Evolutionary conservation across 2,113 vertebrate species (phyloP), one percentile per base, ranked within the genome.

Genomic region (Trinectes maculatus): DNA sequence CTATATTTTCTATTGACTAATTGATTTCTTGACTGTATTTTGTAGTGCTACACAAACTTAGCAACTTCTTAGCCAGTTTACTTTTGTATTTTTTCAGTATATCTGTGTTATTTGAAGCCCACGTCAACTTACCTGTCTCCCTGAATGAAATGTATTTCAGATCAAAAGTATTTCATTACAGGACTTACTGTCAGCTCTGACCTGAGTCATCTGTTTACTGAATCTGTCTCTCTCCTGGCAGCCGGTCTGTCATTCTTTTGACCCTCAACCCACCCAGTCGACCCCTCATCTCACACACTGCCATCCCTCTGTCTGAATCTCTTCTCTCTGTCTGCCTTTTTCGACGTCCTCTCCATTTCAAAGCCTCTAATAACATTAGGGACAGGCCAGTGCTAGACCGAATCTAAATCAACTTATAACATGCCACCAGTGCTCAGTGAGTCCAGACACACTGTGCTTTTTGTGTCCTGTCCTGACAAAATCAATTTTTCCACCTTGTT

Each of bases 361-460:
- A 71, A 59, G 81, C 47, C 61, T 77, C 46, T 64, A 80, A 85
- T 83, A 36, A 71, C 59, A 79, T 77, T 69, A 84, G 28, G 9
- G 43, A 3, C 16, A 3, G 58, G 53, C 64, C 56, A 44, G 13
- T 36, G 68, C 51, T 15, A 36, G 52, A 42, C 19, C 55, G 72
- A 74, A 72, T 77, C 48, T 71, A 46, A 80, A 81, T 67, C 62
- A 64, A 61, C 53, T 74, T 57, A 2, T 16, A 65, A 53, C 33
- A 19, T 56, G 40, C 55, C 66, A 42, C 57, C 54, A 57, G 34
- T 44, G 52, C 40, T 47, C 3, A 24, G 39, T 25, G 47, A 74
- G 48, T 61, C 60, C 60, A 63, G 64, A 64, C 31, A 71, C 39
- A 71, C 36, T 11, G 31, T 63, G 57, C 70, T 54, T 65, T 25